A percentile compares a stretch with the other conserved stretches of the same genome.
phyloP scores from a whole-genome alignment of 1,140 invertebrate genomes.

The Trichonephila clavata region DNA sequence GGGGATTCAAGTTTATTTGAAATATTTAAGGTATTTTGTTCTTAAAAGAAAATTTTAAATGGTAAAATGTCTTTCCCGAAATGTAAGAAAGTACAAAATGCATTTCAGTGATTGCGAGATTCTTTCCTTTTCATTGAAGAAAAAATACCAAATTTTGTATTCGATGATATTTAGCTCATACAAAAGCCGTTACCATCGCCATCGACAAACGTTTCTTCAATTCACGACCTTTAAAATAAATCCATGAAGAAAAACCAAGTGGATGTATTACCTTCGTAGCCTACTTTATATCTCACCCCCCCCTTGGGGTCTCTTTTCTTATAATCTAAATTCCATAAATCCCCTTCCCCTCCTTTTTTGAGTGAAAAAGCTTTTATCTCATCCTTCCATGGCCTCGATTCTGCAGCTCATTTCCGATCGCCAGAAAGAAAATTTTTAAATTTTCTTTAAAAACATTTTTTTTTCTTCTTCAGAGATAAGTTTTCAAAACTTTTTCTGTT shows the following conservation, averaged over 20 bases:
- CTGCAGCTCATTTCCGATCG: constrained; percentile 17
- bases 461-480: not conserved
- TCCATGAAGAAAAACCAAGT: not conserved
- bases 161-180: no score
- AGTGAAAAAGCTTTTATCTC: not conserved
- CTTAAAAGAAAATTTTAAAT: no score
- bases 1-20: no score
- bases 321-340: constrained; percentile 7
- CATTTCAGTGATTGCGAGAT: no score
- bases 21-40: no score
- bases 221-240: not conserved
- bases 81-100: no score
- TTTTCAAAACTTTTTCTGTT: not conserved
- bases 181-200: no score
- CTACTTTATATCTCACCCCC: not conserved
- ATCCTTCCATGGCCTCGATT: not conserved
- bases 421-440: not conserved
- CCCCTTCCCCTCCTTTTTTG: not conserved
- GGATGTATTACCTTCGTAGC: not conserved
- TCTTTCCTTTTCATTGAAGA: no score
- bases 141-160: no score
- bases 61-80: no score
- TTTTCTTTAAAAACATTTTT: not conserved
- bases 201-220: not conserved
- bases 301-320: not conserved